Conservation (phyloP, 2,113 vertebrate genomes). For the Okapia johnstoni region DNA sequence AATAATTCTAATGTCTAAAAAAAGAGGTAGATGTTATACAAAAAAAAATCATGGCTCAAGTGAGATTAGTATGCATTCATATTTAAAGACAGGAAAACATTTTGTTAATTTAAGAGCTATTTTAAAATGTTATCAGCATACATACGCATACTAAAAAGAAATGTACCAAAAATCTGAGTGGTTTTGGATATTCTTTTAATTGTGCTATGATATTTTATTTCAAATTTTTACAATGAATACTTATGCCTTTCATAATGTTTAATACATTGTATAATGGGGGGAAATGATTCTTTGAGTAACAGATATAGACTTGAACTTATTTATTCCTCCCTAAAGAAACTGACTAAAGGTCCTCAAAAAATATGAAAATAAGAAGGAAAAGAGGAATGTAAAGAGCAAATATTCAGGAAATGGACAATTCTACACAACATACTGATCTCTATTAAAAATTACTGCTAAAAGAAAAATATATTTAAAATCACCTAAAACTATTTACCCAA, state of each 20-base stretch:
- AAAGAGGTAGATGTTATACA: not conserved
- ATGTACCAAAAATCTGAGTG: not conserved
- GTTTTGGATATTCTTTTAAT: not conserved
- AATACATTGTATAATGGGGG: not conserved
- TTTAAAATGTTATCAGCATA: not conserved
- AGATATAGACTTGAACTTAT: not conserved
- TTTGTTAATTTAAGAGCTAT: not conserved
- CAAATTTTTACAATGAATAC: not conserved
- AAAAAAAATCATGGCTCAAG: not conserved
- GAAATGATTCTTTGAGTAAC: not conserved
- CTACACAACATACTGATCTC: not conserved
- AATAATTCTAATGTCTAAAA: not conserved
- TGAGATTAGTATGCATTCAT: not conserved
- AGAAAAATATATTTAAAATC: not conserved
- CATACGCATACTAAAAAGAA: not conserved
- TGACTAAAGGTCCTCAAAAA: not conserved
- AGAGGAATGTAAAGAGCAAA: not conserved
- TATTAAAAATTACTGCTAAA: not conserved
- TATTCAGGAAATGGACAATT: not conserved
- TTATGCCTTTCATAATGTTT: not conserved
- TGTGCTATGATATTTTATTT: not conserved
- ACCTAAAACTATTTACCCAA: not conserved
- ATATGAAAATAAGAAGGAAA: not conserved
- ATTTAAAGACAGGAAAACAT: slow-evolving; percentile 1
- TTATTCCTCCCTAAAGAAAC: not conserved